Percentiles rank a stretch among this genome's conserved stretches.
phyloP scores from a whole-genome alignment of 2,888 invertebrate genomes.

The Dolichopus griseipennis region DNA sequence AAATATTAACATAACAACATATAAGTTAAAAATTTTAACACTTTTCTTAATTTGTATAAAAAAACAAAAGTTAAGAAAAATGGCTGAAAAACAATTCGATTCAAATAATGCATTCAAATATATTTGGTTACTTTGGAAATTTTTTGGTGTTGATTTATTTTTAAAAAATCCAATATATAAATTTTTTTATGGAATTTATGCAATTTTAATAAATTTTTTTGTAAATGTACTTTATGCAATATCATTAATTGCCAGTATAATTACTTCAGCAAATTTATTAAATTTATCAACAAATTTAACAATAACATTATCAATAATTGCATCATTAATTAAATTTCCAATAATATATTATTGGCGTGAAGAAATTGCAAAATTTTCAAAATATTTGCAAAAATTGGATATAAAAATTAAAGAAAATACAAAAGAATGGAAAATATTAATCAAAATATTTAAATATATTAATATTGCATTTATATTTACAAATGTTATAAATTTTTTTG shows the following conservation, averaged over 20 bases:
- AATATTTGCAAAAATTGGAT: neutral
- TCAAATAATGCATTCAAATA: neutral
- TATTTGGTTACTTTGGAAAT: neutral
- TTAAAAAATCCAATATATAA: neutral
- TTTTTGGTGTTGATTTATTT: neutral
- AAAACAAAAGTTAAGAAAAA: neutral
- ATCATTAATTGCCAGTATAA: neutral
- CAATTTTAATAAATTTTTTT: neutral
- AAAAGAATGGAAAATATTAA: neutral
- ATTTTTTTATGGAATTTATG: neutral
- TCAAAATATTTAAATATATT: neutral
- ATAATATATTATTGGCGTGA: neutral
- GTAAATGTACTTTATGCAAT: neutral
- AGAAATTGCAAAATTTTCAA: neutral
- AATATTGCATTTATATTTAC: neutral
- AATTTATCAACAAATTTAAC: neutral
- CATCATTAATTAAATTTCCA: neutral
- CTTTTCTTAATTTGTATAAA: no score
- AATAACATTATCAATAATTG: neutral
- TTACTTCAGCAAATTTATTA: neutral
- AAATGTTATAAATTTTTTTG: neutral
- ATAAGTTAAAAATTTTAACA: no score
- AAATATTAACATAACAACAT: no score
- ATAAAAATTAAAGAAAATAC: neutral
- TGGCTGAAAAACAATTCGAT: neutral